phyloP scores from a whole-genome alignment of 2,113 vertebrate species.

The Alouatta palliata region DNA sequence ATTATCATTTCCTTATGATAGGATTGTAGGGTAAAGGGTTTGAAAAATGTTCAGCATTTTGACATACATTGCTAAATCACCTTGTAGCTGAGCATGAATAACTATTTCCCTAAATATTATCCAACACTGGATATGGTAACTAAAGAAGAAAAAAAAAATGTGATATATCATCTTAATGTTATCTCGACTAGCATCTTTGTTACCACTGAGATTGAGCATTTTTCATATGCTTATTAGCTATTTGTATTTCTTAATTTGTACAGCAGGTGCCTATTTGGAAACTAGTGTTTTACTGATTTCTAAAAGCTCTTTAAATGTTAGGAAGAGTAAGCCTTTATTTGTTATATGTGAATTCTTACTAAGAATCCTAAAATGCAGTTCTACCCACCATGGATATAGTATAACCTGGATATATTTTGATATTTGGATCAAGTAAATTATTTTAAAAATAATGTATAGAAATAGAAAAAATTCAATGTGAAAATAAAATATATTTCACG shows the following conservation, averaged over 20 bases:
- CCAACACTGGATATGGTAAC: neutral
- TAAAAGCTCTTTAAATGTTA: slow-evolving; percentile 10
- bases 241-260: neutral
- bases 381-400: neutral
- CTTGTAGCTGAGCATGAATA: neutral
- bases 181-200: neutral
- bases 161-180: neutral
- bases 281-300: neutral
- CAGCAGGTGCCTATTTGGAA: neutral
- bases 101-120: neutral
- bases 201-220: neutral
- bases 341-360: neutral
- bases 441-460: neutral
- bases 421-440: neutral
- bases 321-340: neutral
- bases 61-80: neutral
- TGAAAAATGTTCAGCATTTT: neutral
- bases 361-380: neutral
- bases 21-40: neutral
- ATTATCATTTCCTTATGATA: neutral
- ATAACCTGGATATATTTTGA: neutral
- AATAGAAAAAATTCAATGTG: neutral
- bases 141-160: neutral
- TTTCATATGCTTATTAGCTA: neutral
- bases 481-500: neutral